Percentiles rank a stretch among this genome's conserved stretches.
These are phyloP conservation scores for Condylura cristata DNA, from an alignment of 2,113 vertebrate species.

Conservation along the genomic window DNA sequence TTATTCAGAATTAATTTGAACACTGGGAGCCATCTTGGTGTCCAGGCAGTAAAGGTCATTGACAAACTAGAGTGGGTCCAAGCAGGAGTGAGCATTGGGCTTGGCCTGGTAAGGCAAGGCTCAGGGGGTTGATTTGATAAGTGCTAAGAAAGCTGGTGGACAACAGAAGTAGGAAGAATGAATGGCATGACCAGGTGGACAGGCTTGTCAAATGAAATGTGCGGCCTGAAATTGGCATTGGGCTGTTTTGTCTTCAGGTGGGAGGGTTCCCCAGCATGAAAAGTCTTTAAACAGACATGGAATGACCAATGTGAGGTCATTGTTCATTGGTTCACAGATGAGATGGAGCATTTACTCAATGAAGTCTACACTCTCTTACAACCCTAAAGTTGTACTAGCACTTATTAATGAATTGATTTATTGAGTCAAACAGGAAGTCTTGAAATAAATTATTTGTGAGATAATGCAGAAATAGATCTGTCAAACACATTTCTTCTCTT, in stretches of 20 bases:
- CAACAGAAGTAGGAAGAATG: background rate
- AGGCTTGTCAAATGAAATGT: background rate
- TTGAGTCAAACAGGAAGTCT: background rate
- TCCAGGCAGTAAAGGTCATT: background rate
- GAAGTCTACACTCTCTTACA: background rate
- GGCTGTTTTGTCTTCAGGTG: background rate
- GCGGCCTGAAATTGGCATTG: background rate
- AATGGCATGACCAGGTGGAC: background rate
- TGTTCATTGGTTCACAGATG: background rate
- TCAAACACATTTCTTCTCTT: background rate
- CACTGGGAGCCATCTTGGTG: background rate
- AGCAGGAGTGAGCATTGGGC: background rate
- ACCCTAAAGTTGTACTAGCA: background rate
- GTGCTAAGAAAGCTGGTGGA: background rate
- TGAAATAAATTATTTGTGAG: background rate
- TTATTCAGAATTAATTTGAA: background rate
- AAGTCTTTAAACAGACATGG: background rate
- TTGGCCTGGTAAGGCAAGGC: background rate
- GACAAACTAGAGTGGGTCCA: background rate
- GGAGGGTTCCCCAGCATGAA: background rate
- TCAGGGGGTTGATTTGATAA: background rate
- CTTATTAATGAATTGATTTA: slow-evolving; percentile 17
- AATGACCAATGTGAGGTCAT: background rate
- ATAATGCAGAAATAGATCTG: background rate
- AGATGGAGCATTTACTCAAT: background rate